Evolutionary conservation across 2,113 vertebrate species (phyloP), one percentile per base, ranked within the genome.

Genomic region (Antennarius striatus): DNA sequence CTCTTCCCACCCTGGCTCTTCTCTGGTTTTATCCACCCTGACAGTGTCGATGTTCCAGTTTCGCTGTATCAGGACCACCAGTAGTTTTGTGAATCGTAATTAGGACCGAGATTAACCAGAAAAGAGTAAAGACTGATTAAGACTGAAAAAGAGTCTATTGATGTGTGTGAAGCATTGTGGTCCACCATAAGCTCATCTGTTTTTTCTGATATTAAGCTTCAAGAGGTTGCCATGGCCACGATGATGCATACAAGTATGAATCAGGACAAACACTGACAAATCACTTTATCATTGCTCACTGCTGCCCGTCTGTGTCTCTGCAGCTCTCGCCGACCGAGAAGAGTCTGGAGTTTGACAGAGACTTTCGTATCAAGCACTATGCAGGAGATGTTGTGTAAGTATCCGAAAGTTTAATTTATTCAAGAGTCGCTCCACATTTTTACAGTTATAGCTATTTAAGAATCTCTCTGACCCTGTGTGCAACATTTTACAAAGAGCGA

Each of bases 381-480:
- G 97, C 96, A 0, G 97, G 97, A 12, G 94, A 96, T 2, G 97
- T 99, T 47, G 88, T 94, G 97, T 99, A 83, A 98, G 96, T 96
- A 86, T 86, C 75, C 16, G 8, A 43, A 62, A 8, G 28, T 65
- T 75, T 71, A 8, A 67, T 52, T 56, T 62, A 61, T 80, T 77
- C 68, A 55, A 11, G 5, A 30, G 51, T 54, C 68, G 46, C 62
- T 0, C 32, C 45, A 58, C 62, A 54, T 69, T 53, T 40, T 7
- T 60, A 11, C 46, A 51, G 28, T 43, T 71, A 56, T 48, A 65
- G 12, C 67, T 63, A 65, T 73, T 68, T 51, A 63, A 59, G 60
- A 22, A n/a, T n/a, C n/a, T n/a, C n/a, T n/a, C n/a, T n/a, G n/a
- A 22, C 22, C 22, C 22, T 22, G 22, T 22, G 22, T 22, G 22